Evolutionary conservation across 2,888 invertebrate species (phyloP).

Genomic region (Carterocephalus palaemon): DNA sequence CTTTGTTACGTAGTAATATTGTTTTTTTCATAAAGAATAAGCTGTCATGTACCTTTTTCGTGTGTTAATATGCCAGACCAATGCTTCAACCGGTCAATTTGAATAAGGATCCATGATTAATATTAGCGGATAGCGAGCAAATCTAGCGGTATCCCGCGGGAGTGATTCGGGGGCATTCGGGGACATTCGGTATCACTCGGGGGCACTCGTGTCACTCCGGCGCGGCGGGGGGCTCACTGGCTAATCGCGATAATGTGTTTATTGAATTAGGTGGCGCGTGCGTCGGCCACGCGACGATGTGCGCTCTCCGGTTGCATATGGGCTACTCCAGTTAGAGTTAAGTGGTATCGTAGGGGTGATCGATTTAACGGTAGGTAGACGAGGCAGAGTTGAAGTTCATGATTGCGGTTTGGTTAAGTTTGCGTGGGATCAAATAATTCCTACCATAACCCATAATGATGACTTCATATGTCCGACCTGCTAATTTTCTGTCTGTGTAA

Average conservation of each 20-base stretch:
- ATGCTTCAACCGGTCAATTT: slow-evolving; percentile 49
- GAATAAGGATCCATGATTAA: slow-evolving; percentile 65
- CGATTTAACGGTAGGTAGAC: no score
- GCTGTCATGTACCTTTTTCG: no score
- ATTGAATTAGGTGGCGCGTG: slow-evolving; percentile 76
- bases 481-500: no score
- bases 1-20: no score
- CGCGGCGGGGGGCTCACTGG: slow-evolving; percentile 50
- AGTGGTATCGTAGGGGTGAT: slow-evolving; percentile 49
- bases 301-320: slow-evolving; percentile 49
- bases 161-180: slow-evolving; percentile 45
- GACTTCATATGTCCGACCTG: no score
- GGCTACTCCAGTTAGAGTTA: slow-evolving; percentile 33
- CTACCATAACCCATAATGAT: no score
- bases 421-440: no score
- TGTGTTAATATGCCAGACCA: no score
- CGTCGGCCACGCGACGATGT: slow-evolving; percentile 55
- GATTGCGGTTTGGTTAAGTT: no score
- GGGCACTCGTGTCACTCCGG: slow-evolving; percentile 43
- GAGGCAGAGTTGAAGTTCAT: no score
- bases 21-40: no score
- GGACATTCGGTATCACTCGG: slow-evolving; percentile 40
- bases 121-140: slow-evolving; percentile 60
- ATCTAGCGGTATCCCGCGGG: slow-evolving; percentile 55
- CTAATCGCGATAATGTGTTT: slow-evolving; percentile 79